Conservation (phyloP, 2,113 vertebrate genomes). For the Phrynosoma platyrhinos region DNA sequence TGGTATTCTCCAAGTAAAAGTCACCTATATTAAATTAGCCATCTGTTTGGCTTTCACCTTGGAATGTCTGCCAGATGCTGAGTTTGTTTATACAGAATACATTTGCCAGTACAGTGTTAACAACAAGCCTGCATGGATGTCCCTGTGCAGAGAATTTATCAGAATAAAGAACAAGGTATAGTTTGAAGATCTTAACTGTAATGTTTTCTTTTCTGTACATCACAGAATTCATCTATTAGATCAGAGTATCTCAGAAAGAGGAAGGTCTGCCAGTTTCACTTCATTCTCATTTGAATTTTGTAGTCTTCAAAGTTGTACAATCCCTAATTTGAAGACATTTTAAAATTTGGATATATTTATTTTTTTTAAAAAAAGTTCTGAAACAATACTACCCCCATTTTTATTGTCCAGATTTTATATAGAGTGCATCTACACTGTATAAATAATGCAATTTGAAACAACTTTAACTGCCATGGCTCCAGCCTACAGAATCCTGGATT, state of each 20-base stretch:
- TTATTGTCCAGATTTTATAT: too few species aligned
- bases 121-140: slow-evolving; percentile 66
- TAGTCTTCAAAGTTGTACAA: too few species aligned
- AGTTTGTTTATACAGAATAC: slow-evolving; percentile 77
- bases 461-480: too few species aligned
- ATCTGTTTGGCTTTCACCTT: slow-evolving; percentile 86
- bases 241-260: not conserved
- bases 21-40: slow-evolving; percentile 84
- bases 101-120: slow-evolving; percentile 72
- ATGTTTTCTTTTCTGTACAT: not conserved
- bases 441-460: too few species aligned
- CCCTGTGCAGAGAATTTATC: slow-evolving; percentile 60
- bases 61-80: slow-evolving; percentile 84
- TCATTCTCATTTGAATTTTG: too few species aligned
- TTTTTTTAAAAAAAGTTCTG: not conserved
- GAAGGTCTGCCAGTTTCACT: too few species aligned
- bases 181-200: not conserved
- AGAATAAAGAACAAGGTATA: not conserved
- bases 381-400: not conserved
- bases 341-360: too few species aligned
- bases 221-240: not conserved
- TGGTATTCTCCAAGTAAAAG: slow-evolving; percentile 82
- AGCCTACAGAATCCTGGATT: too few species aligned
- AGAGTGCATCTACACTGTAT: too few species aligned
- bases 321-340: too few species aligned